phyloP scores from a whole-genome alignment of 2,888 invertebrate genomes.

The Dascillus cervinus region DNA sequence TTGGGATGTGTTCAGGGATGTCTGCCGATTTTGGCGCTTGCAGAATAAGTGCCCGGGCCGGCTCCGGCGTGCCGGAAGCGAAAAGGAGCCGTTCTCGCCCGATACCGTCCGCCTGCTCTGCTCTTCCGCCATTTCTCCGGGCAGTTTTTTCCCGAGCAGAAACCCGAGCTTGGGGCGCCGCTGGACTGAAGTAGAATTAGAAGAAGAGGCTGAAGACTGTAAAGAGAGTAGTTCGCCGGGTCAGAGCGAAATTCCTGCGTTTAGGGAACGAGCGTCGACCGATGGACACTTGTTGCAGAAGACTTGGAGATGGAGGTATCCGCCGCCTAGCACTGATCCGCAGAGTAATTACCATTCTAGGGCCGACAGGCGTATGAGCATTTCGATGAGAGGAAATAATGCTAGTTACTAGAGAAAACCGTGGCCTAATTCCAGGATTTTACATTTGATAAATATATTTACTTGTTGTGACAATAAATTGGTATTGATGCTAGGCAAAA shows the following conservation, averaged over 20 bases:
- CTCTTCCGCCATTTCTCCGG: constrained; percentile 34
- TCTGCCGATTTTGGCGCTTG: constrained; percentile 66
- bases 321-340: constrained; percentile 41
- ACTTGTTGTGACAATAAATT: no score
- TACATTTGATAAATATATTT: no score
- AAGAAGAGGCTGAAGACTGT: constrained; percentile 53
- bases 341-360: constrained; percentile 35
- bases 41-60: constrained; percentile 59
- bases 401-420: constrained; percentile 41
- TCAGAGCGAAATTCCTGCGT: constrained; percentile 40
- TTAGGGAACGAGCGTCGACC: constrained; percentile 68
- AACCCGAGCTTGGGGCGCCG: constrained; percentile 44
- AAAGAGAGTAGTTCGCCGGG: constrained; percentile 28
- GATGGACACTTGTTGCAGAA: constrained; percentile 57
- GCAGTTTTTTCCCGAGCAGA: constrained; percentile 30
- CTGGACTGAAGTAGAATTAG: constrained; percentile 56
- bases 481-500: no score
- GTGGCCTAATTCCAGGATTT: no score
- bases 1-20: constrained; percentile 67
- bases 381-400: constrained; percentile 64
- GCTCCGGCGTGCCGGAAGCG: constrained; percentile 52
- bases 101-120: constrained; percentile 44
- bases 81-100: constrained; percentile 48
- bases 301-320: constrained; percentile 53
- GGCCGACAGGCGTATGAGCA: constrained; percentile 66